Percentiles rank a stretch among this genome's conserved stretches.
Evolutionary conservation across 1,140 invertebrate species (phyloP).

Genomic region (Carcinoscorpius rotundicauda): DNA sequence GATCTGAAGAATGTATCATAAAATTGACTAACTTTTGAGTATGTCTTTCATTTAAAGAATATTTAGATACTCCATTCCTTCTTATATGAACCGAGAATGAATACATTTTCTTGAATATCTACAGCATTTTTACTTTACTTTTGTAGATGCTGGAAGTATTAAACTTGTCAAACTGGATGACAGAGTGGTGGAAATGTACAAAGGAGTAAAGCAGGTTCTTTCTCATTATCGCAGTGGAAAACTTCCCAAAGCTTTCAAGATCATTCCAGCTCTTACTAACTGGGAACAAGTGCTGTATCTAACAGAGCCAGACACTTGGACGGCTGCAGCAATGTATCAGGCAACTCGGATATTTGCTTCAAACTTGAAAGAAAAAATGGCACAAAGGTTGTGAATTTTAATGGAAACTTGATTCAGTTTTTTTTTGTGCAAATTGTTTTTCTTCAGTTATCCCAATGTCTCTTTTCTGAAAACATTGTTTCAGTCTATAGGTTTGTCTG

Average conservation of each 20-base stretch:
- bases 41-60: no score
- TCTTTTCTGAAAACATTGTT: no score
- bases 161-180: conserved; percentile 65
- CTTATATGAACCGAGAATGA: no score
- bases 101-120: no score
- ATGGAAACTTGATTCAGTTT: no score
- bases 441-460: no score
- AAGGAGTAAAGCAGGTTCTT: conserved; percentile 74
- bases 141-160: not conserved
- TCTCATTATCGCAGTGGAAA: conserved; percentile 86
- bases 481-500: no score
- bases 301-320: conserved; percentile 51
- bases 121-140: no score
- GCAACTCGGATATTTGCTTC: conserved; percentile 91
- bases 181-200: conserved; percentile 68
- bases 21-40: no score
- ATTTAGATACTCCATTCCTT: no score
- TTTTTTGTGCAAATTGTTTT: no score
- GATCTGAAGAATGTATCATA: no score
- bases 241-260: conserved; percentile 95
- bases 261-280: conserved; percentile 80
- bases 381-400: conserved; percentile 49
- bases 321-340: conserved; percentile 89
- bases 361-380: conserved; percentile 91
- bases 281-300: conserved; percentile 85